phyloP scores from a whole-genome alignment of 2,888 invertebrate species.

The Teinopalpus imperialis region DNA sequence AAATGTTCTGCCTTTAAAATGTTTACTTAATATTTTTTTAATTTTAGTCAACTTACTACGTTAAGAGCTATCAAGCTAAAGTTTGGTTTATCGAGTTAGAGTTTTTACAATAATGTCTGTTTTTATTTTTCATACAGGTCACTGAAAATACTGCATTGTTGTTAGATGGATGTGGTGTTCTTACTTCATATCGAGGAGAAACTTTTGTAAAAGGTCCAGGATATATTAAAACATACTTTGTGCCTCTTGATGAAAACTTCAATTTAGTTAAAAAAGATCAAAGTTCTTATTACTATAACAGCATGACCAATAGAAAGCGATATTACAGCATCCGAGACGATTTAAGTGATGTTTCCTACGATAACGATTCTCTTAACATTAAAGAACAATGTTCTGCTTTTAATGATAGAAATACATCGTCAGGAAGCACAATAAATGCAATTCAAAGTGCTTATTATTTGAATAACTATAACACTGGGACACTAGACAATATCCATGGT shows the following conservation, averaged over 20 bases:
- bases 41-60: too few relatives aligned
- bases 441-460: constrained; percentile 2
- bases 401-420: constrained; percentile 40
- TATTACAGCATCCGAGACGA: constrained; percentile 48
- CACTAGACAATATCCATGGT: constrained; percentile 33
- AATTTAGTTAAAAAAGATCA: constrained; percentile 70
- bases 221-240: constrained; percentile 87
- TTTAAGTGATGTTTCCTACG: constrained; percentile 36
- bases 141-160: constrained; percentile 87
- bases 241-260: constrained; percentile 84
- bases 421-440: constrained; percentile 27
- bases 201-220: constrained; percentile 88
- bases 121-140: too few relatives aligned
- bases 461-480: constrained; percentile 5
- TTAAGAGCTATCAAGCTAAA: too few relatives aligned
- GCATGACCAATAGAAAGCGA: constrained; percentile 45
- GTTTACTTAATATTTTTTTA: too few relatives aligned
- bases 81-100: too few relatives aligned
- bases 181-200: constrained; percentile 86
- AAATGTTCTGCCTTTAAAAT: too few relatives aligned
- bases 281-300: constrained; percentile 49
- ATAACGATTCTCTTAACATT: constrained; percentile 33
- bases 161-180: constrained; percentile 85
- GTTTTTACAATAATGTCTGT: too few relatives aligned
- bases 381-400: constrained; percentile 39